Evolutionary conservation across 1,140 invertebrate genomes (phyloP).

Genomic region (Delia radicum): DNA sequence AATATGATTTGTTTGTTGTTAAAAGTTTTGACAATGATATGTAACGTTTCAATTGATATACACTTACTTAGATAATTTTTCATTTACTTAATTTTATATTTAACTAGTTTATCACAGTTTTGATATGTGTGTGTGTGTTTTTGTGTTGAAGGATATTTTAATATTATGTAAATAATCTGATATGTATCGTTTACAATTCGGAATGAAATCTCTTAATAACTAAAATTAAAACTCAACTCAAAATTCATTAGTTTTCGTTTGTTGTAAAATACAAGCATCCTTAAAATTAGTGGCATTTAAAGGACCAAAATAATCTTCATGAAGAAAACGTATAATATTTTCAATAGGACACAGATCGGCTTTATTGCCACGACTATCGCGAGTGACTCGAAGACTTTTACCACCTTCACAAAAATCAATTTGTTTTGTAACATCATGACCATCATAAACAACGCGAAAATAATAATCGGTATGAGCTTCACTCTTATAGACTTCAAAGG

Average conservation of each 20-base stretch:
- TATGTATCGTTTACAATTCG: conserved; percentile 31
- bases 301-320: conserved; percentile 78
- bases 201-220: not conserved
- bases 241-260: conserved; percentile 54
- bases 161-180: conserved; percentile 17
- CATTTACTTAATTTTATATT: conserved; percentile 15
- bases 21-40: not conserved
- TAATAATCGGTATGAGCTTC: conserved; percentile 64
- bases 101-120: conserved; percentile 13
- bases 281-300: conserved; percentile 84
- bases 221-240: conserved; percentile 3
- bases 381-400: conserved; percentile 57
- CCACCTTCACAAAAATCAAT: conserved; percentile 76
- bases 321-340: conserved; percentile 78
- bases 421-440: conserved; percentile 79
- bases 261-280: conserved; percentile 67
- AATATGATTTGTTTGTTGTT: not conserved
- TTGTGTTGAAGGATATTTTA: not conserved
- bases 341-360: conserved; percentile 78
- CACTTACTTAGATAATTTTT: not conserved
- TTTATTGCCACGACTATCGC: conserved; percentile 57
- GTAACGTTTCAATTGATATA: conserved; percentile 1
- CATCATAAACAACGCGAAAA: conserved; percentile 83
- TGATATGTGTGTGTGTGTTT: conserved; percentile 14
- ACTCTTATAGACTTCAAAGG: conserved; percentile 79